Evolutionary conservation across 2,888 invertebrate genomes (phyloP), one percentile per base, ranked within the genome.

Genomic region (Melanchra persicariae): DNA sequence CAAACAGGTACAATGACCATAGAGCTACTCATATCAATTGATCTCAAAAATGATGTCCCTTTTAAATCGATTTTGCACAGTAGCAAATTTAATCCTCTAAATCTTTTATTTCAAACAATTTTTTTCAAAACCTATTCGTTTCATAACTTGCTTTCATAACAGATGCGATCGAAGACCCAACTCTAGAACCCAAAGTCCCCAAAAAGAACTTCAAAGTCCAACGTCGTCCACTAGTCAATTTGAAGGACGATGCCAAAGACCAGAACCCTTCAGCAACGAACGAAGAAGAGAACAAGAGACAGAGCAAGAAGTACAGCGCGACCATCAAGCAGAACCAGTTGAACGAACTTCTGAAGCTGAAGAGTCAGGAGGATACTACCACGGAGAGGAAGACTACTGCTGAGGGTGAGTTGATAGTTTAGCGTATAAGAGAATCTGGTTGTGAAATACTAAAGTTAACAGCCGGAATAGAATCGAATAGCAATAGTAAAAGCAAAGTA

Each of bases 291-390:
- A 92, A 89, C 47, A 95, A 94, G 82, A 90, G 95, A 79, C 95
- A 95, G 76, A 95, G 95, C 85, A 96, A 96, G 88, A 96, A 95
- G 82, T 96, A 93, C 89, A 95, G 95, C 80, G 82, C 94, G 10
- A 93, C 90, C 68, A 93, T 95, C 80, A 95, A 93, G 47, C 94
- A 94, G 87, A 95, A 94, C 77, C 93, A 94, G 78, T 81, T 95
- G 9, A 93, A 93, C 47, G 93, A 94, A 30, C 84, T 91, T n/a
- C 79, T 94, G 59, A 93, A 90, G 62, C 79, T 82, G 52, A 88
- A 87, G 72, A 85, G 87, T 6, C 89, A 88, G 70, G 91, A 91
- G 66, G 91, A 91, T 57, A 86, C 88, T 0, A 93, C 93, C 2
- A 93, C 93, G 2, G 92, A 93, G 68, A 87, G 79, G 55, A 89